Conservation (phyloP, 2,113 vertebrate species). For the Notiomystis cincta region DNA sequence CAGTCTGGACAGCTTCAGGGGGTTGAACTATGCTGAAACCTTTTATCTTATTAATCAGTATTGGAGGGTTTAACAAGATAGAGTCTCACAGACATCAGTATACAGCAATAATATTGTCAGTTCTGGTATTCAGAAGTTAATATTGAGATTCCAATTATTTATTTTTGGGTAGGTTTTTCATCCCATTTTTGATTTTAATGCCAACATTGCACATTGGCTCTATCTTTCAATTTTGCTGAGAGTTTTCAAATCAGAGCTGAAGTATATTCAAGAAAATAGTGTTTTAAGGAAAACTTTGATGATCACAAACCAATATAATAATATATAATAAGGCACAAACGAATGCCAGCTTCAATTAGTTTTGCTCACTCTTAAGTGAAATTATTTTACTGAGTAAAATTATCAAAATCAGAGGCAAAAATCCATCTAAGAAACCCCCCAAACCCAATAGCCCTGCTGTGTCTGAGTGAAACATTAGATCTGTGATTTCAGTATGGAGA, state of each 20-base stretch:
- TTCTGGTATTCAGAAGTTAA: not conserved
- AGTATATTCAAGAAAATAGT: not conserved
- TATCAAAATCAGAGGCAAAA: not conserved
- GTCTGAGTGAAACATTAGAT: not conserved
- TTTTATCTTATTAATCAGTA: not conserved
- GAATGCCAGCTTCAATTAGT: not conserved
- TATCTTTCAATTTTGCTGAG: not conserved
- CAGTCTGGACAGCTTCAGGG: not conserved
- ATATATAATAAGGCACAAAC: not conserved
- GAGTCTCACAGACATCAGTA: not conserved
- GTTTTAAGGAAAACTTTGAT: not conserved
- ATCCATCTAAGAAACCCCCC: fast-evolving
- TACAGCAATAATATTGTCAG: not conserved
- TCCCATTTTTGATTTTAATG: not conserved
- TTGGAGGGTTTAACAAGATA: not conserved
- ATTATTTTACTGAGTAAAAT: not conserved
- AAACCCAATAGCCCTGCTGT: not conserved
- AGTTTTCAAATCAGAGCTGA: not conserved
- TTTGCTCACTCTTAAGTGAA: not conserved
- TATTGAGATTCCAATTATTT: not conserved
- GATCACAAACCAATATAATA: not conserved
- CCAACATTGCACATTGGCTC: not conserved
- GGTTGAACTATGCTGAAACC: not conserved
- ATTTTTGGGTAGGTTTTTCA: not conserved
- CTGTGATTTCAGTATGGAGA: not conserved